Evolutionary conservation across 2,797 vertebrate genomes (phyloP).

Genomic region (Falco naumanni): DNA sequence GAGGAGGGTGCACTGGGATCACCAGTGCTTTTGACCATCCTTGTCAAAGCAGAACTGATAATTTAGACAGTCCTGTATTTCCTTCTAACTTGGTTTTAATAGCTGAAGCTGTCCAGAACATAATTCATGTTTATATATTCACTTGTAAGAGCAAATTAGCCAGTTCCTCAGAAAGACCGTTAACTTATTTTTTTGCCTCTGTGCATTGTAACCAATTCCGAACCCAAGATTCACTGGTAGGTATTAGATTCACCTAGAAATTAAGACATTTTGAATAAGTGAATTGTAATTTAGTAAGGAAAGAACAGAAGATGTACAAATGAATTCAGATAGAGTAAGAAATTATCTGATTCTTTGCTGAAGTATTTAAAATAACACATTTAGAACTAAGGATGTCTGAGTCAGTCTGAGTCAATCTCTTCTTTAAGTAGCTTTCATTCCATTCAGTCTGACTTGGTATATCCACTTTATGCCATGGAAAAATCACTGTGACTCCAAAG

Average conservation of each 20-base stretch:
- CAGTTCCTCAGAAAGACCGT: slow-evolving; percentile 13
- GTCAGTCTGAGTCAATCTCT: background rate
- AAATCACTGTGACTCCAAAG: background rate
- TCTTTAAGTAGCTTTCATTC: background rate
- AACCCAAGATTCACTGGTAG: background rate
- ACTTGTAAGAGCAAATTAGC: background rate
- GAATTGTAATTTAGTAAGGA: background rate
- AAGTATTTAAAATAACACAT: slow-evolving; percentile 10
- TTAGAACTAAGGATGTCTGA: background rate
- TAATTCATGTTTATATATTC: background rate
- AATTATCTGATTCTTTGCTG: background rate
- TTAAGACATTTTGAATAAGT: background rate
- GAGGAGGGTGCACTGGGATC: background rate
- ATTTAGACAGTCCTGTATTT: background rate
- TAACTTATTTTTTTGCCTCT: background rate
- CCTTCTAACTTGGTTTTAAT: background rate
- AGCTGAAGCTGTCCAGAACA: background rate
- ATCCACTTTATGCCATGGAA: background rate
- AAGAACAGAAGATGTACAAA: background rate
- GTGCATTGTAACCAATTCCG: background rate
- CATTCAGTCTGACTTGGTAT: background rate
- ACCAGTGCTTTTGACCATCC: background rate
- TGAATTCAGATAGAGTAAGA: background rate
- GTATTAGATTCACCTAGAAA: background rate
- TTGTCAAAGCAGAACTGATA: background rate